Percentiles rank a stretch among this genome's conserved stretches.
Conservation (phyloP, 2,888 invertebrate species). For the Apeira syringaria region DNA sequence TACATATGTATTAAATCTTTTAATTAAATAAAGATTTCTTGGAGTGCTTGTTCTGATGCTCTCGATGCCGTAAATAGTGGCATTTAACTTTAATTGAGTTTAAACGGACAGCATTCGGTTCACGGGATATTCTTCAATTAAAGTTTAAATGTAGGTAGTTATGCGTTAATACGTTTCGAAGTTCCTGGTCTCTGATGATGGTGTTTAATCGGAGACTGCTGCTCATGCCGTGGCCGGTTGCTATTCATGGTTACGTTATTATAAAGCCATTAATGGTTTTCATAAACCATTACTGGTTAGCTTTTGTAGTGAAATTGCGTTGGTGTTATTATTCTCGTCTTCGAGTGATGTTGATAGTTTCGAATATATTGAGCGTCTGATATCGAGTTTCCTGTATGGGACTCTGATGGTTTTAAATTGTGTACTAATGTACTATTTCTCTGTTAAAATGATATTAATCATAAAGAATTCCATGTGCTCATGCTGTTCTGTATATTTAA, state of each 20-base stretch:
- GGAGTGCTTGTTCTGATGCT: slow-evolving; percentile 36
- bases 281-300: slow-evolving; percentile 8
- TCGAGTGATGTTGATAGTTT: slow-evolving; percentile 13
- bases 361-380: not conserved
- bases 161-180: slow-evolving; percentile 32
- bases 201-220: slow-evolving; percentile 20
- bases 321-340: slow-evolving; percentile 15
- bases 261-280: slow-evolving; percentile 19
- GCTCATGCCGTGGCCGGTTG: slow-evolving; percentile 5
- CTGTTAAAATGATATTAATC: too few species aligned
- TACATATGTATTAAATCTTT: slow-evolving; percentile 43
- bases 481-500: too few species aligned
- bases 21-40: slow-evolving; percentile 54
- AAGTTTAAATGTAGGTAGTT: slow-evolving; percentile 28
- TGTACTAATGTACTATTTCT: too few species aligned
- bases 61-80: slow-evolving; percentile 26
- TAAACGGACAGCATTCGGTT: slow-evolving; percentile 22
- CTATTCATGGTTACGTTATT: slow-evolving; percentile 21
- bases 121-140: slow-evolving; percentile 36
- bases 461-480: too few species aligned
- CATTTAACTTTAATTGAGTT: slow-evolving; percentile 36
- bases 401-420: too few species aligned
- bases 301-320: slow-evolving; percentile 16
- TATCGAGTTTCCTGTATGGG: not conserved
- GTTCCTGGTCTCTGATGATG: slow-evolving; percentile 28